phyloP scores from a whole-genome alignment of 2,888 invertebrate genomes.

The Neoitamus cyanurus region DNA sequence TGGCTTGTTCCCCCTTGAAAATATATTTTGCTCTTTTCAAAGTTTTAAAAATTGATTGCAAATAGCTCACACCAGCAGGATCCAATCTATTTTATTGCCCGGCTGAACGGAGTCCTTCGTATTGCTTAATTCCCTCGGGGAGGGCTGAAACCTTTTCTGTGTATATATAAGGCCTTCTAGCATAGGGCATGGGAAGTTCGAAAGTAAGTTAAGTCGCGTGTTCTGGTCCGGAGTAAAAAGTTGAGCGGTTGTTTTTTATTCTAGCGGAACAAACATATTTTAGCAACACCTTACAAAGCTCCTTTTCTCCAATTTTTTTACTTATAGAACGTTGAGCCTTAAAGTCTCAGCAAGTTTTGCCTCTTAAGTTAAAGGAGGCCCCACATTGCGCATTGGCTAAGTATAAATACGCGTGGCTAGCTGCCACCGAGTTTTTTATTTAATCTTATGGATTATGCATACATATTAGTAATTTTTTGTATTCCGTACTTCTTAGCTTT shows the following conservation, averaged over 20 bases:
- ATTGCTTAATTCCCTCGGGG: background rate
- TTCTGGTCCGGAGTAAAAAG: background rate
- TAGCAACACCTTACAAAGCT: background rate
- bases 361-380: background rate
- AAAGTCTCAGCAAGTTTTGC: background rate
- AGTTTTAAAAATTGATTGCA: conserved; percentile 27
- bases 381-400: background rate
- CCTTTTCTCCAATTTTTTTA: background rate
- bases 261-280: background rate
- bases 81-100: conserved; percentile 2
- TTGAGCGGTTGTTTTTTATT: background rate
- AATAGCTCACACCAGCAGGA: background rate
- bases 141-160: background rate
- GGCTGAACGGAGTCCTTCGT: background rate
- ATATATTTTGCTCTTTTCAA: background rate
- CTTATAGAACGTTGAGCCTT: background rate
- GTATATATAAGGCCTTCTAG: background rate
- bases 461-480: too few relatives aligned
- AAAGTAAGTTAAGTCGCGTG: background rate
- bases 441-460: too few relatives aligned
- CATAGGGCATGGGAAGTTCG: background rate
- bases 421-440: too few relatives aligned
- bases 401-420: too few relatives aligned
- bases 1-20: background rate
- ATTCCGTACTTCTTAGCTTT: too few relatives aligned